Base-by-base conservation (phyloP, 2,113 vertebrate species). In the Odontesthes bonariensis region DNA sequence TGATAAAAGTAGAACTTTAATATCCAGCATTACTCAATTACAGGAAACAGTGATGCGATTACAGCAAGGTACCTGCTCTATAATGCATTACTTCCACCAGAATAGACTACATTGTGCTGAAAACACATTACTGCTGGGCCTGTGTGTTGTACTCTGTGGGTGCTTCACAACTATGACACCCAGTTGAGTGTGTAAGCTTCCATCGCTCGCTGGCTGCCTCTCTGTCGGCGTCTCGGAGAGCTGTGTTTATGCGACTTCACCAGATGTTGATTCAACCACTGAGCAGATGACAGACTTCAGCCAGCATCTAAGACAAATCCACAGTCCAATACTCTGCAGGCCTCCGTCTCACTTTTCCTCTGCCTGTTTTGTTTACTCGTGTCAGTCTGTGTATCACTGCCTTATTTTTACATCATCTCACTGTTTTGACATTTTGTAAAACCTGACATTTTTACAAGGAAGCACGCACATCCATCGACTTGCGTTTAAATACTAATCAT, bases 251-350 rank as follows among this genome's bases (percentile, higher is more conserved):
- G 76, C 38, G 19, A 49, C n/a, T 82, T 77, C 81, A 59, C 85
- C 85, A 89, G 82, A 90, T 90, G 91, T 91, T 85, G 88, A 86
- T 72, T 84, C 80, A 69, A 77, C 56, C 85, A 16, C 40, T 57
- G 62, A 87, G 61, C 75, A 87, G 84, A 90, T 79, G 89, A 87
- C 75, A 82, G 84, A 84, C 86, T 77, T 27, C 72, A 64, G 68
- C 70, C 80, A 69, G 73, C 67, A 88, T 79, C 86, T 57, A 78
- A 85, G 80, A 87, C 83, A 75, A 75, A 78, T 78, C 79, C 76
- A 75, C 65, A 75, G 84, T 81, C 81, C 82, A 56, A 71, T 73
- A 51, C 86, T 68, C 86, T 54, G 83, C 79, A 61, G 83, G 77
- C 68, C 71, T 75, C 74, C 77, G 20, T 57, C 47, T 47, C 9